These are phyloP conservation scores for Netelia virgata DNA, from an alignment of 2,888 invertebrate genomes.

Conservation along the genomic window DNA sequence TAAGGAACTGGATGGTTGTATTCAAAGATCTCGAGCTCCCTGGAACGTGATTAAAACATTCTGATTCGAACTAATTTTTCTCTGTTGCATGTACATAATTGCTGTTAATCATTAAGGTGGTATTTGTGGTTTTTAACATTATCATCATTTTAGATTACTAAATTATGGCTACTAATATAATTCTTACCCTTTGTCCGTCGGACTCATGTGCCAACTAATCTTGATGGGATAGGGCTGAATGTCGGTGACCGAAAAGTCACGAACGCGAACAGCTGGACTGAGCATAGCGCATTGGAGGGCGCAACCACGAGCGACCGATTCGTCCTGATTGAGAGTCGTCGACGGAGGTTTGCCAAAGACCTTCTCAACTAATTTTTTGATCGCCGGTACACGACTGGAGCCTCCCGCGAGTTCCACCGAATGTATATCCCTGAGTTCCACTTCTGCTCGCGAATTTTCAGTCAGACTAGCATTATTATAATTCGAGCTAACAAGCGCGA, in stretches of 20 bases:
- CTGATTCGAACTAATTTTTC: constrained; percentile 2
- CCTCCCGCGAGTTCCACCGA: constrained; percentile 99
- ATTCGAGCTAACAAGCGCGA: too few relatives aligned
- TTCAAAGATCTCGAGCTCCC: constrained; percentile 96
- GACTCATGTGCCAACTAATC: constrained; percentile 91
- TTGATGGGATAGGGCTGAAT: constrained; percentile 96
- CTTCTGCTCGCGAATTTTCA: constrained; percentile 85
- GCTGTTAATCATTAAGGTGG: neutral
- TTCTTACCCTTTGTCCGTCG: constrained; percentile 87
- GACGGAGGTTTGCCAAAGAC: constrained; percentile 94
- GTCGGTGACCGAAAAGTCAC: constrained; percentile 97
- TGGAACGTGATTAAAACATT: constrained; percentile 78
- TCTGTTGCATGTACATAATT: neutral
- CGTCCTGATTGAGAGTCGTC: constrained; percentile 99
- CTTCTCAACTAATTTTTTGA: constrained; percentile 95
- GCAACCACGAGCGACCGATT: constrained; percentile 98
- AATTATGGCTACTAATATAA: too few relatives aligned
- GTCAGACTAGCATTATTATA: neutral
- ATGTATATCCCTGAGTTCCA: constrained; percentile 94
- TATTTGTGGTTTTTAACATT: too few relatives aligned
- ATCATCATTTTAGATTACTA: too few relatives aligned
- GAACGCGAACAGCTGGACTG: constrained; percentile 98
- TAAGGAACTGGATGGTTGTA: constrained; percentile 96
- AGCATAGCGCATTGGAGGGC: constrained; percentile 98
- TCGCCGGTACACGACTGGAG: constrained; percentile 96